These are phyloP conservation scores for Protosalanx chinensis DNA, from an alignment of 2,797 vertebrate species.

Conservation along the genomic window DNA sequence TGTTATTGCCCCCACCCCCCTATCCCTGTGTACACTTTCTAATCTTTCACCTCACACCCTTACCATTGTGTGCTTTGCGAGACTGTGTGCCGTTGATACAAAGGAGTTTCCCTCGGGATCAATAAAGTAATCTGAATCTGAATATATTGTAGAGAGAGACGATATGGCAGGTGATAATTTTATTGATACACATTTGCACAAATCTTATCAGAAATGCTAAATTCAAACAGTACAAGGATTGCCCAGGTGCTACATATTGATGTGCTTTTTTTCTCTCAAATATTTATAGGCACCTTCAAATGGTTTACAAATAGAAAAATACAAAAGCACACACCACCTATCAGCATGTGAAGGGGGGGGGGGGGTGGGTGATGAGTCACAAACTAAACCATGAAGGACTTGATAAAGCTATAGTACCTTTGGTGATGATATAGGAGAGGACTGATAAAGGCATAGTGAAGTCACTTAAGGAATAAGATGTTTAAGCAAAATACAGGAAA, in stretches of 20 bases:
- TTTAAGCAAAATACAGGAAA: slow-evolving; percentile 3
- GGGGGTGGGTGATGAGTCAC: slow-evolving; percentile 23
- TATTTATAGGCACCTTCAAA: slow-evolving; percentile 60
- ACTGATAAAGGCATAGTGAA: slow-evolving; percentile 41
- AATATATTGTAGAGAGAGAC: neutral
- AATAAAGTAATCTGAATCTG: too few species aligned
- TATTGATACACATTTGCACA: slow-evolving; percentile 66
- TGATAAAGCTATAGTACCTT: slow-evolving; percentile 71
- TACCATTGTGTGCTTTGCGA: too few species aligned
- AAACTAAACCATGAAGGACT: slow-evolving; percentile 25
- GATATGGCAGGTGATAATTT: slow-evolving; percentile 51
- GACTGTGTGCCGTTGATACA: too few species aligned
- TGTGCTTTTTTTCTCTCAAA: slow-evolving; percentile 14
- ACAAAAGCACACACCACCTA: slow-evolving; percentile 61
- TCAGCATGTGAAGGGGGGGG: slow-evolving; percentile 40
- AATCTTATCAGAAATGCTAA: slow-evolving; percentile 47
- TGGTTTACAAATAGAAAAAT: slow-evolving; percentile 67
- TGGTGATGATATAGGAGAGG: slow-evolving; percentile 41
- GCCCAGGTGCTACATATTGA: slow-evolving; percentile 54
- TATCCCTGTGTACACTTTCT: too few species aligned
- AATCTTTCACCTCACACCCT: too few species aligned
- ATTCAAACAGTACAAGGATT: slow-evolving; percentile 61
- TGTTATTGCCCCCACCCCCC: too few species aligned
- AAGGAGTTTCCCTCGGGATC: too few species aligned
- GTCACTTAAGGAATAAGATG: slow-evolving; percentile 27